Conservation (phyloP, 2,797 vertebrate species). For the Siniperca undulata region DNA sequence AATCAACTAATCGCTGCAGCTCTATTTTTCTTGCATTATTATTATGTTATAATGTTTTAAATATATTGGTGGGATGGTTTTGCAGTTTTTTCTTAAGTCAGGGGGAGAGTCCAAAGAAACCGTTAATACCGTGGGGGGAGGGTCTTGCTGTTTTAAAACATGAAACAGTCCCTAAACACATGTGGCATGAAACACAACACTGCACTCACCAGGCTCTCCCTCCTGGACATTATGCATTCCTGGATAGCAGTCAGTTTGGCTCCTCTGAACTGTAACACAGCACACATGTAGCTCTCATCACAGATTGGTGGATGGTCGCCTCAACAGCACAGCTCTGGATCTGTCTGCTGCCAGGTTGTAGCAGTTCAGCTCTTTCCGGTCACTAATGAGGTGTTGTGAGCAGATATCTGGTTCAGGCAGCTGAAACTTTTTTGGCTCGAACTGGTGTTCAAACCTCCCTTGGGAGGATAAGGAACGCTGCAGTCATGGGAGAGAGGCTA, state of each 20-base stretch:
- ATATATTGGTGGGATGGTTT: not conserved
- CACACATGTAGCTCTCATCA: not conserved
- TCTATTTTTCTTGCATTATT: not conserved
- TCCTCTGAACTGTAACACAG: not conserved
- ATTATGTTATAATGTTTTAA: not conserved
- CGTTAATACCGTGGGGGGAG: not conserved
- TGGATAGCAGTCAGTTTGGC: constrained; percentile 1
- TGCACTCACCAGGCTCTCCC: not conserved
- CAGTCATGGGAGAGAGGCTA: not conserved
- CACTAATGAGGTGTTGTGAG: constrained; percentile 4
- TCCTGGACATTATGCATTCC: not conserved
- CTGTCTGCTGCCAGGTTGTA: not conserved
- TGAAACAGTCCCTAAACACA: not conserved
- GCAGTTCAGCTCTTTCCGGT: not conserved
- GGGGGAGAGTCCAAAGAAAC: not conserved
- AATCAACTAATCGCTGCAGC: no score
- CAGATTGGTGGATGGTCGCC: not conserved
- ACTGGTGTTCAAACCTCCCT: not conserved
- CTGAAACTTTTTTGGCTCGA: constrained; percentile 24
- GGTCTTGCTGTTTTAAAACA: not conserved
- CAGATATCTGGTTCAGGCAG: constrained; percentile 25
- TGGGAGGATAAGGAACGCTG: not conserved
- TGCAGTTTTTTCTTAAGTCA: not conserved
- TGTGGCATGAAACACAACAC: not conserved
- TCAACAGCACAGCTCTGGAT: not conserved